Conservation (phyloP, 2,888 invertebrate genomes). For the Callinectes sapidus region DNA sequence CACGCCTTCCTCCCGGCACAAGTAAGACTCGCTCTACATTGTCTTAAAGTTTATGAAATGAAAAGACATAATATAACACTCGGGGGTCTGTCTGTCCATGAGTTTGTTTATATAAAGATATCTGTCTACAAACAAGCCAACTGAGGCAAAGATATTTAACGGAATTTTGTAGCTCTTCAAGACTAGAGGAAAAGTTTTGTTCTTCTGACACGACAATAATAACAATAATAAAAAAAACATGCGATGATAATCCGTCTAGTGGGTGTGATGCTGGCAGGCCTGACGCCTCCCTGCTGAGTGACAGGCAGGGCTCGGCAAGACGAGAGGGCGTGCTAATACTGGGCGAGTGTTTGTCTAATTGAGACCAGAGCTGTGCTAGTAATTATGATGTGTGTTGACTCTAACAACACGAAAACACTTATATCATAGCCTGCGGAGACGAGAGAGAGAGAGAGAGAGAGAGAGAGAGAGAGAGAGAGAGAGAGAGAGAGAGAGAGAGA, state of each 20-base stretch:
- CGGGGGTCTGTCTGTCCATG: not conserved
- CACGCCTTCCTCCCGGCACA: not conserved
- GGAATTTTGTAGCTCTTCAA: not conserved
- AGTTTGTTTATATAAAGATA: not conserved
- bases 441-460: conserved; percentile 44
- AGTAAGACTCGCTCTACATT: not conserved
- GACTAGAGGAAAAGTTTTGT: not conserved
- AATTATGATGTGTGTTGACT: not conserved
- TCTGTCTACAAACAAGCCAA: not conserved
- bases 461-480: conserved; percentile 43
- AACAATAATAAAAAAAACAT: not conserved
- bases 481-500: conserved; percentile 39
- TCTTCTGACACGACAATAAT: not conserved
- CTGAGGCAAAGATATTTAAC: not conserved
- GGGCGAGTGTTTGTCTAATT: not conserved
- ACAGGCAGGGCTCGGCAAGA: not conserved
- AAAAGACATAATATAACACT: not conserved
- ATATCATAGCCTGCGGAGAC: not conserved
- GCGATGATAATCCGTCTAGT: not conserved
- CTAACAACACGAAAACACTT: not conserved
- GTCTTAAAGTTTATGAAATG: not conserved
- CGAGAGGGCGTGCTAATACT: not conserved
- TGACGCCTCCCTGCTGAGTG: not conserved
- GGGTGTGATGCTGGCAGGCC: not conserved
- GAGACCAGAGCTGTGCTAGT: not conserved